Evolutionary conservation across 2,797 vertebrate genomes (phyloP).

Genomic region (Macroramphosus scolopax): DNA sequence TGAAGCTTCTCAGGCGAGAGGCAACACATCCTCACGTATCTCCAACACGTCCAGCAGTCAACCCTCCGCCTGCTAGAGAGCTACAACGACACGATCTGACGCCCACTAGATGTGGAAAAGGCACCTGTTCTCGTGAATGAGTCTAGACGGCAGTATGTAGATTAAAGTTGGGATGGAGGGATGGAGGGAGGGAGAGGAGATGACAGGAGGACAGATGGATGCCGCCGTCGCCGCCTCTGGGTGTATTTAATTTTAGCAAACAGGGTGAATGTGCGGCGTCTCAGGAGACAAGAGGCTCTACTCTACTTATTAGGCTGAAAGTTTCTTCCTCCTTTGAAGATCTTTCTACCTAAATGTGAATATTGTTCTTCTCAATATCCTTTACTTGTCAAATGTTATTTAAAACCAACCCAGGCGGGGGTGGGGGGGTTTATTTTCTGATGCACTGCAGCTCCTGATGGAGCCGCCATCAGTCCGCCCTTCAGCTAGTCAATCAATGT

Average conservation of each 20-base stretch:
- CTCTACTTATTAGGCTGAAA: neutral
- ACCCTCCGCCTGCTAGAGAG: too few relatives aligned
- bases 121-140: constrained; percentile 5
- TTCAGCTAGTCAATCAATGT: too few relatives aligned
- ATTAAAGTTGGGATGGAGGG: constrained; percentile 9
- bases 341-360: neutral
- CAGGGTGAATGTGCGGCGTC: constrained; percentile 12
- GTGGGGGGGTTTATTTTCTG: too few relatives aligned
- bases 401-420: constrained; percentile 2
- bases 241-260: constrained; percentile 46
- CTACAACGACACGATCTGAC: neutral
- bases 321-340: too few relatives aligned
- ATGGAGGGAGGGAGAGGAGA: constrained; percentile 11
- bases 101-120: constrained; percentile 9
- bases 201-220: constrained; percentile 28
- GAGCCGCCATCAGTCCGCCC: too few relatives aligned
- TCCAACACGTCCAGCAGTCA: too few relatives aligned
- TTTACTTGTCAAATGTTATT: neutral
- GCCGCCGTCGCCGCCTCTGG: constrained; percentile 14
- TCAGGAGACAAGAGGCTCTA: constrained; percentile 13
- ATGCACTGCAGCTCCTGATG: too few relatives aligned
- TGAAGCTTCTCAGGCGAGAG: too few relatives aligned
- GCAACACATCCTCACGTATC: too few relatives aligned
- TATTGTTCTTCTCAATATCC: constrained; percentile 2
- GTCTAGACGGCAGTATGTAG: constrained; percentile 5